Base-by-base conservation (phyloP, 1,140 invertebrate genomes). In the Drosophila nasuta region DNA sequence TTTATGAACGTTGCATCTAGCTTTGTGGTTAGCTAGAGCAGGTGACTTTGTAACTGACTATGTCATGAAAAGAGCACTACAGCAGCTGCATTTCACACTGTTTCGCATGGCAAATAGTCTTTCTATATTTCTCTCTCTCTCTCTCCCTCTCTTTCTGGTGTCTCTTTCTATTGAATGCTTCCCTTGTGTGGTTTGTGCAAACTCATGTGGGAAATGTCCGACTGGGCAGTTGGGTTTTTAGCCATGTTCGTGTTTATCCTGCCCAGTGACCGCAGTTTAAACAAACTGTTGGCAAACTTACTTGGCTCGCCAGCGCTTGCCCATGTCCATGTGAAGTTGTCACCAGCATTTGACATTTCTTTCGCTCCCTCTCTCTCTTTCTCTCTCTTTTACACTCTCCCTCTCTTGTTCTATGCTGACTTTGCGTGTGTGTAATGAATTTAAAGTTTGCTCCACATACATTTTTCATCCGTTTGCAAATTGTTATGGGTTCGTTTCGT, bases 361-460 rank as follows among this genome's bases (percentile, higher is more conserved):
- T 5, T 10, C 67, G 15, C 2, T 8, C n/a, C 6, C 41, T 35
- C n/a, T 15, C 25, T 38, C 20, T 17, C 28, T 13, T 13, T 35
- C n/a, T 15, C 25, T 20, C 43, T 43, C 10, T 46, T 48, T 62
- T 25, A 25, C 20, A 4, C 54, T 25, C 17, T 35, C 5, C 13
- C 13, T 25, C 20, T 45, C 49, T 54, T 20, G 13, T 48, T 46
- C 17, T 17, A n/a, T 52, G 66, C 73, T 62, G 60, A 81, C 83
- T 78, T 88, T 88, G 83, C 85, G 77, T 88, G 83, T 88, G 77
- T 88, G 85, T 89, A 88, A 88, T 88, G 85, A 88, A 88, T 88
- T 88, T 88, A 88, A 89, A 88, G 85, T 89, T 88, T 78, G 85
- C 81, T 70, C 65, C 68, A 77, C 85, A 89, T 88, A 88, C 74